These are phyloP conservation scores for Dryococelus australis DNA, from an alignment of 2,888 invertebrate species.

Conservation along the genomic window DNA sequence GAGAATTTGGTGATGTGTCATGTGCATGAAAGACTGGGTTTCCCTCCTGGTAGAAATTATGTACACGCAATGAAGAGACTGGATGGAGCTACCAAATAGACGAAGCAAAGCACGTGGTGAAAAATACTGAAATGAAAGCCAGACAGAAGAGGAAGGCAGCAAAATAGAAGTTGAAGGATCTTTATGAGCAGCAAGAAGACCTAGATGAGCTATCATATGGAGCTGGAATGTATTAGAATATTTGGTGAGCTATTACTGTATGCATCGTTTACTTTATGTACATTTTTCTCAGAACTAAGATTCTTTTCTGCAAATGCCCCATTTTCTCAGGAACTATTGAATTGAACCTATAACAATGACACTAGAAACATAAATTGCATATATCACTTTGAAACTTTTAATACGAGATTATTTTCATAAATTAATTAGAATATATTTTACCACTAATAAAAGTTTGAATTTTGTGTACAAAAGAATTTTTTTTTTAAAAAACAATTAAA, in stretches of 20 bases:
- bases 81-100: neutral
- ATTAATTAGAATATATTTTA: neutral
- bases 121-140: too few species aligned
- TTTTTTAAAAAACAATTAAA: neutral
- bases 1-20: too few species aligned
- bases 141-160: too few species aligned
- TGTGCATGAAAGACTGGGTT: too few species aligned
- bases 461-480: too few species aligned
- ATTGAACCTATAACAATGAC: neutral
- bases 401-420: neutral
- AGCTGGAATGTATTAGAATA: too few species aligned
- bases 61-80: slow-evolving; percentile 22
- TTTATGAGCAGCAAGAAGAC: too few species aligned
- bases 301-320: slow-evolving; percentile 1
- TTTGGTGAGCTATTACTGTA: too few species aligned
- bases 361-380: neutral
- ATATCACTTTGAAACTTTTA: slow-evolving; percentile 18
- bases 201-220: too few species aligned
- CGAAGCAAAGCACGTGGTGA: slow-evolving; percentile 20
- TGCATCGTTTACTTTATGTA: too few species aligned
- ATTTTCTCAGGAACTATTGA: slow-evolving; percentile 20
- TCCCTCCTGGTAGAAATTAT: neutral
- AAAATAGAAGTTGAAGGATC: too few species aligned
- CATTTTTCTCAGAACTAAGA: too few species aligned
- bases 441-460: slow-evolving; percentile 4